Percentiles rank a stretch among this genome's conserved stretches.
Evolutionary conservation across 2,888 invertebrate genomes (phyloP).

Genomic region (Nycteola revayana): DNA sequence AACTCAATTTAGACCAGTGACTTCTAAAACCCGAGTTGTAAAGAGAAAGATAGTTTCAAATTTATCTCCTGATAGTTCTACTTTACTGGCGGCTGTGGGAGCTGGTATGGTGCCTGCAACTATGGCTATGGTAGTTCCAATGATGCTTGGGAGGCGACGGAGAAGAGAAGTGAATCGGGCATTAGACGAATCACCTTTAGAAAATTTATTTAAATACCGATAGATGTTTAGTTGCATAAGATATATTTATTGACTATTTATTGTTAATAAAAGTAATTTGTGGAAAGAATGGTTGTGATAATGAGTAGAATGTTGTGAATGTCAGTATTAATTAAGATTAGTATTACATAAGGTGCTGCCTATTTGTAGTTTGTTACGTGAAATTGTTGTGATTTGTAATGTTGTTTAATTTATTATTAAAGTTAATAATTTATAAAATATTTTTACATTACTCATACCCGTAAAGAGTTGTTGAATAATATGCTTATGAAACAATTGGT

Average conservation of each 20-base stretch:
- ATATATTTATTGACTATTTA: constrained; percentile 31
- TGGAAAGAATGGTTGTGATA: neutral
- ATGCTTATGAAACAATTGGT: too few relatives aligned
- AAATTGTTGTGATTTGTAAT: constrained; percentile 25
- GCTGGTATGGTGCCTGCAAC: constrained; percentile 91
- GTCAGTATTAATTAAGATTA: neutral
- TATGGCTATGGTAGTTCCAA: constrained; percentile 90
- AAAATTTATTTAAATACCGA: constrained; percentile 44
- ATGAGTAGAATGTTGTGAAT: neutral
- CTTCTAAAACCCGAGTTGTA: constrained; percentile 52
- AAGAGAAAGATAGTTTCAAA: constrained; percentile 59
- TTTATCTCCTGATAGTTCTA: constrained; percentile 78
- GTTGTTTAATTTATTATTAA: neutral
- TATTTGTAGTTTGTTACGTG: constrained; percentile 10
- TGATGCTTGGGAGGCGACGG: constrained; percentile 84
- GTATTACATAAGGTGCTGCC: constrained; percentile 2
- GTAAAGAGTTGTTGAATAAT: too few relatives aligned
- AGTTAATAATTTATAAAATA: too few relatives aligned
- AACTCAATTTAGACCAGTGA: constrained; percentile 51
- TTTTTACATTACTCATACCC: too few relatives aligned
- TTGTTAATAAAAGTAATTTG: constrained; percentile 5
- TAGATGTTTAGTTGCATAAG: constrained; percentile 18
- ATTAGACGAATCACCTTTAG: constrained; percentile 37
- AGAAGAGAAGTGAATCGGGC: constrained; percentile 47
- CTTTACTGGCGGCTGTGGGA: constrained; percentile 87